Evolutionary conservation across 2,113 vertebrate genomes (phyloP), one percentile per base, ranked within the genome.

Genomic region (Corythaeola cristata): DNA sequence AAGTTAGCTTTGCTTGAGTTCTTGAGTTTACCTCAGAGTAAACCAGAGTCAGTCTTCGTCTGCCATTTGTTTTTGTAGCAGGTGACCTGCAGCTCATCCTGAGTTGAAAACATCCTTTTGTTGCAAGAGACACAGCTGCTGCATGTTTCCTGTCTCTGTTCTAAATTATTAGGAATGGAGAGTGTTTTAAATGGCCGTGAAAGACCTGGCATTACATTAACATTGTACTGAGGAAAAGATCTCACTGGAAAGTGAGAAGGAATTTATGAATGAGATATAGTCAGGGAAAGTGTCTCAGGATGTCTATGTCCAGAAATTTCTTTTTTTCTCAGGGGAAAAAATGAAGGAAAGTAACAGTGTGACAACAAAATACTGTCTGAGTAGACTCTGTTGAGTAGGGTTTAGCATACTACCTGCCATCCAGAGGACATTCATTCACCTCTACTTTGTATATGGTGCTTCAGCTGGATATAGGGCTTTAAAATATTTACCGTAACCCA

Each of bases 401-500:
- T 62, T 76, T 60, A 67, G 6, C 28, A 32, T 49, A 11, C 19
- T 89, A 41, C 33, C 62, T 64, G 55, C 12, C 52, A 93, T 82
- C 53, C 58, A 68, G 49, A 74, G 49, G 28, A 73, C 20, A 63
- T 83, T 92, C 83, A 49, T 69, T 85, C 64, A 83, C 47, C 15
- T 60, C 59, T 69, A 27, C 62, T 27, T 33, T 73, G 28, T 8
- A 35, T 90, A 45, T 92, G 60, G 66, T 96, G 76, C 71, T 96
- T 85, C 87, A 93, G 62, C 62, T 81, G 78, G 50, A 4, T 88
- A 58, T 45, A 63, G 90, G 73, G 78, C 88, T 94, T 94, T 74
- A 90, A 92, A 95, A 44, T 79, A 91, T 88, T 95, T 98, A 75
- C 84, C 19, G 23, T 85, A 97, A 96, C 79, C 58, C 39, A n/a